Base-by-base conservation (phyloP, 2,113 vertebrate species). In the Paracanthobrama guichenoti region DNA sequence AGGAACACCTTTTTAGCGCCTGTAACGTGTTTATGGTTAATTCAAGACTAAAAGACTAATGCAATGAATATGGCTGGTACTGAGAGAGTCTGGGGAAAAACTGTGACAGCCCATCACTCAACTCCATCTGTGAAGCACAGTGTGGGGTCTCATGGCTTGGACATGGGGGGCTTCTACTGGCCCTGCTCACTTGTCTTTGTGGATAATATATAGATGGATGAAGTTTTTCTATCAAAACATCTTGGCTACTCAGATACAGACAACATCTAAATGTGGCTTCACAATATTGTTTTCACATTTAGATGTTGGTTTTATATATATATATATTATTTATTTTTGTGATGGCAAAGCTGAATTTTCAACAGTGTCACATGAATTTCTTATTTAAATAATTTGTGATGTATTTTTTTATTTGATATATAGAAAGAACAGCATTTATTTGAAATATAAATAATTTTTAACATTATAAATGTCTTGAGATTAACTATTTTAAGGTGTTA, bases 91-190 rank as follows among this genome's bases (percentile, higher is more conserved):
- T 73, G 42, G 71, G 69, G 39, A 18, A 44, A 24, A 12, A 64
- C 39, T 62, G 57, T 79, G 77, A 64, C 77, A 64, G 77, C 8
- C n/a, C 57, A 79, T 79, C 77, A 79, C 57, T 79, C 77, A 79
- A 46, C 77, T 64, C 57, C 57, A 79, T 64, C 77, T 64, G 39
- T 79, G 77, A 79, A 20, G 46, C 77, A 64, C 42, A 62, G 77
- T 79, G 77, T 79, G 77, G 57, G 77, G 77, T 79, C 57, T 79
- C 24, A 46, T 20, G 57, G 77, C 24, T 20, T 62, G 77, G 35
- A 18, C 77, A 46, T 79, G 39, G 59, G 55, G 77, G 77, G 35
- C 77, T 79, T 60, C 55, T 64, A 6, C 76, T 44, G 39, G 57
- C 22, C 76, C 76, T 79, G 39, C n/a, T 78, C 7, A 78, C 39